A percentile compares a stretch with the other conserved stretches of the same genome.
Conservation (phyloP, 2,113 vertebrate genomes). For the Cephalopholis sonnerati region DNA sequence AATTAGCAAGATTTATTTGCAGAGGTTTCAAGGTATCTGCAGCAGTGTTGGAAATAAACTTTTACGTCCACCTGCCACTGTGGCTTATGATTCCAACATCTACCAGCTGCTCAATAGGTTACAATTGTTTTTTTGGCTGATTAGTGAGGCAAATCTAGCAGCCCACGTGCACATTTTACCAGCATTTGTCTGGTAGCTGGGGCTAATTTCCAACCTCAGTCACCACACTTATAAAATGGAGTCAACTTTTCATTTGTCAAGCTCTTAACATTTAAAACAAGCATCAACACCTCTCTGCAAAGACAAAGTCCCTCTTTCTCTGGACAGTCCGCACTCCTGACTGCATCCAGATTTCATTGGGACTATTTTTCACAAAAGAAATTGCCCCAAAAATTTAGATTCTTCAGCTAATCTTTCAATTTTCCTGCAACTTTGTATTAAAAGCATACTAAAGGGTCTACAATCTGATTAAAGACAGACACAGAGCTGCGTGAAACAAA, state of each 20-base stretch:
- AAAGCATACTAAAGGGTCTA: not conserved
- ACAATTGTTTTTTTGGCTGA: too few species aligned
- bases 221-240: not conserved
- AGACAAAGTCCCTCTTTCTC: not conserved
- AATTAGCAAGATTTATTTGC: not conserved
- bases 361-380: not conserved
- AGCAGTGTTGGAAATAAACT: not conserved
- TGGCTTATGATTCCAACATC: too few species aligned
- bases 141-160: too few species aligned
- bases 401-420: not conserved
- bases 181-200: too few species aligned
- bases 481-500: not conserved
- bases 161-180: too few species aligned
- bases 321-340: too few species aligned
- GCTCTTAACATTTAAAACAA: not conserved
- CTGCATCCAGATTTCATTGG: not conserved
- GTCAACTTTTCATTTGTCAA: not conserved
- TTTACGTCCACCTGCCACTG: too few species aligned
- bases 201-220: too few species aligned
- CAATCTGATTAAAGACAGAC: not conserved
- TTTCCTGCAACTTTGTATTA: not conserved
- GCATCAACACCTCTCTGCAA: not conserved
- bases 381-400: not conserved
- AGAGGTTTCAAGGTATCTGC: not conserved
- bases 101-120: too few species aligned